Percentiles rank a stretch among this genome's conserved stretches.
phyloP scores from a whole-genome alignment of 2,888 invertebrate species.

The Pyrrhosoma nymphula region DNA sequence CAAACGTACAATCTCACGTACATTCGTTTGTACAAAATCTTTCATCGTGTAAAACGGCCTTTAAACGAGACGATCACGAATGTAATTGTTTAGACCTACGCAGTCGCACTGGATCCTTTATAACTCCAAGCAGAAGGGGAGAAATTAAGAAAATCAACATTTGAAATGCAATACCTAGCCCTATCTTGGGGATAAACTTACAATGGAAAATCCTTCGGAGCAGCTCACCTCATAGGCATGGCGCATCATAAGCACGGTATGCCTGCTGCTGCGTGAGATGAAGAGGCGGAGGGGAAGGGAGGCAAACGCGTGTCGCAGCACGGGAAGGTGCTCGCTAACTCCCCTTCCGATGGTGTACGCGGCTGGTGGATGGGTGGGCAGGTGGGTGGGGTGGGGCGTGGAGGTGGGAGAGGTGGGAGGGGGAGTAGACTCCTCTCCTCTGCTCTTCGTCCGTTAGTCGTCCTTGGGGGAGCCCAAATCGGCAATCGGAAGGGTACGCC shows the following conservation, averaged over 20 bases:
- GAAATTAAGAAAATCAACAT: background rate
- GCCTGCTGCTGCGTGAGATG: background rate
- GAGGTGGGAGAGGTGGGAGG: background rate
- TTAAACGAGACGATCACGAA: no score
- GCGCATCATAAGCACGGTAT: background rate
- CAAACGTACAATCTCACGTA: no score
- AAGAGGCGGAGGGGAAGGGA: background rate
- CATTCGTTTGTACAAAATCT: no score
- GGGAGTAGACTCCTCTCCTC: background rate
- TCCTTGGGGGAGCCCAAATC: constrained; percentile 64
- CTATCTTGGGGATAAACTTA: no score
- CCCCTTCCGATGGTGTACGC: background rate
- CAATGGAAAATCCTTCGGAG: no score
- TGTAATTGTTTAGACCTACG: no score
- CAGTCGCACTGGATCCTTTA: no score
- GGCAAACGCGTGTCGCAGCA: constrained; percentile 20
- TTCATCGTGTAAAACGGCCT: no score
- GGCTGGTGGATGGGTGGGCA: background rate
- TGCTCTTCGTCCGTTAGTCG: constrained; percentile 44
- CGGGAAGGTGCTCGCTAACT: background rate
- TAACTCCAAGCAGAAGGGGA: background rate
- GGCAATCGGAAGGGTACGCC: constrained; percentile 53
- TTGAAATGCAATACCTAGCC: background rate
- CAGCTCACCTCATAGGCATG: background rate
- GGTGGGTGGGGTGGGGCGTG: background rate